phyloP scores from a whole-genome alignment of 2,113 vertebrate genomes.

The Xiphophorus maculatus region DNA sequence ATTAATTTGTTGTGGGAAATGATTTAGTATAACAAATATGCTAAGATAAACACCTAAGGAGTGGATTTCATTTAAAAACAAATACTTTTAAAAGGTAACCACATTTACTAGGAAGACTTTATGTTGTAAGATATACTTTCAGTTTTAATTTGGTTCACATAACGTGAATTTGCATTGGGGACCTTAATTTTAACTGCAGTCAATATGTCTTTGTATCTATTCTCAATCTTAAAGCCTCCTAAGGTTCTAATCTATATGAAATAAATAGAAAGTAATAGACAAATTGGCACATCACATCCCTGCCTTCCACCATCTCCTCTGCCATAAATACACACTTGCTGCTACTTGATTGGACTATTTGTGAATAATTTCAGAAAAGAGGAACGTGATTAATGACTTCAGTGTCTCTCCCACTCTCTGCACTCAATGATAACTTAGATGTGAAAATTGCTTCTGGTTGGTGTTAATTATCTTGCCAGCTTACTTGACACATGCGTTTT shows the following conservation, averaged over 20 bases:
- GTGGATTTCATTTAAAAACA: background rate
- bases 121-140: conserved; percentile 9
- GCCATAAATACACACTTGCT: conserved; percentile 52
- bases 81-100: background rate
- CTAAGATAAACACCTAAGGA: too few relatives aligned
- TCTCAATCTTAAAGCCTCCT: conserved; percentile 20
- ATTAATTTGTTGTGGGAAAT: too few relatives aligned
- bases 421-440: conserved; percentile 75
- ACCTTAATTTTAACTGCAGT: conserved; percentile 17
- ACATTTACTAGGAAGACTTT: background rate
- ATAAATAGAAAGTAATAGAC: conserved; percentile 54
- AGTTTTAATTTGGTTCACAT: conserved; percentile 4
- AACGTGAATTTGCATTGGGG: conserved; percentile 27
- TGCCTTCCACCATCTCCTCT: conserved; percentile 37
- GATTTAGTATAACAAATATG: too few relatives aligned
- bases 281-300: conserved; percentile 39
- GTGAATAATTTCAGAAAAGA: conserved; percentile 72
- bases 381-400: conserved; percentile 76
- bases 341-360: conserved; percentile 68
- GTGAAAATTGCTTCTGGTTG: conserved; percentile 79
- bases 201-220: conserved; percentile 34
- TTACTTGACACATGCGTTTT: conserved; percentile 77
- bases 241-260: conserved; percentile 33
- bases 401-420: conserved; percentile 64
- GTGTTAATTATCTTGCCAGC: conserved; percentile 80